These are phyloP conservation scores for Tamandua tetradactyla DNA, from an alignment of 2,797 vertebrate species.

Conservation along the genomic window DNA sequence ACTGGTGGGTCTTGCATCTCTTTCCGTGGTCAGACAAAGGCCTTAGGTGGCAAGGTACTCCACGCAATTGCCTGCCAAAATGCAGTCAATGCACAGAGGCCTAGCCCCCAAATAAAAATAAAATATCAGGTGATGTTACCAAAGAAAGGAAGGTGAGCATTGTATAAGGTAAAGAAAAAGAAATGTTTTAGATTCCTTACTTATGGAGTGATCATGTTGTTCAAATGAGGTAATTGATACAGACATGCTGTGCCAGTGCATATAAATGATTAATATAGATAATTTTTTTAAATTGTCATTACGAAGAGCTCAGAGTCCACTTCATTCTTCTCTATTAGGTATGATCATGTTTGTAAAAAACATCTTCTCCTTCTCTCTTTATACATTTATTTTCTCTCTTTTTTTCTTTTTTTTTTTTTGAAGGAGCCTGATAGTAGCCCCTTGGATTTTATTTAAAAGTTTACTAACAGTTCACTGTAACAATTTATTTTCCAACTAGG, in stretches of 20 bases:
- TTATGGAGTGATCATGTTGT: background rate
- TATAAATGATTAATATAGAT: background rate
- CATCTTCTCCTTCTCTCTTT: background rate
- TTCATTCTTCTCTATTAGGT: background rate
- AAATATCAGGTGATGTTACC: background rate
- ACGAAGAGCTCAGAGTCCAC: background rate
- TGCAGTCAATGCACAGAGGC: background rate
- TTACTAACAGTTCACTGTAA: background rate
- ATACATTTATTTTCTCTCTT: background rate
- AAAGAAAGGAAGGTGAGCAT: background rate
- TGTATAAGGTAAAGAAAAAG: background rate
- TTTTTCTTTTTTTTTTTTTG: too few relatives aligned
- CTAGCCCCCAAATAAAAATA: background rate
- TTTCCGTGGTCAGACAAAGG: background rate
- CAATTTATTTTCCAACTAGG: slow-evolving; percentile 30
- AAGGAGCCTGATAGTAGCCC: background rate
- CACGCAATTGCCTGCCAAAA: background rate
- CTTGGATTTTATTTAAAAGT: background rate
- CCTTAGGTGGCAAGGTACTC: background rate
- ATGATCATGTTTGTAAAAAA: slow-evolving; percentile 21
- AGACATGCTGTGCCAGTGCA: background rate
- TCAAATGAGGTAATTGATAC: background rate
- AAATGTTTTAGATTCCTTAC: background rate
- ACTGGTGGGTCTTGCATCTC: background rate
- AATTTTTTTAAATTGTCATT: background rate